Evolutionary conservation across 2,797 vertebrate species (phyloP).

Genomic region (Rhadinocentrus ornatus): DNA sequence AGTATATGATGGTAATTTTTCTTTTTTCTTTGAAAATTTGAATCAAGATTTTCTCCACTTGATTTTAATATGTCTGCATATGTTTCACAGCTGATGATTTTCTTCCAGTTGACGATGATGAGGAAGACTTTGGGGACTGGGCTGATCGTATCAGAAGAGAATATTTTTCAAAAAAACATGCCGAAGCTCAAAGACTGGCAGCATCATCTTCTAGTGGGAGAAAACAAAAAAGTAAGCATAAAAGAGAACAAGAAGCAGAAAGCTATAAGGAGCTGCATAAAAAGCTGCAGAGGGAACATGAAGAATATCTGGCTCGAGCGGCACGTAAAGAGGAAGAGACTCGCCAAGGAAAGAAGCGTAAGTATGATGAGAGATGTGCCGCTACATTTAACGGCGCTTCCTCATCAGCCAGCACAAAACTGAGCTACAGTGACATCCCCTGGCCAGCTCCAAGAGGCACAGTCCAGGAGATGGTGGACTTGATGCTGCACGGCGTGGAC

Average conservation of each 20-base stretch:
- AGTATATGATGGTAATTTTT: conserved; percentile 82
- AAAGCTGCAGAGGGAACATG: conserved; percentile 79
- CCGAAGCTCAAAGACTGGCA: conserved; percentile 71
- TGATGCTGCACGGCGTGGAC: conserved; percentile 85
- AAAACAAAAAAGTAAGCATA: conserved; percentile 41
- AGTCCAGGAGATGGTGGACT: conserved; percentile 85
- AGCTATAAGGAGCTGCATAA: conserved; percentile 62
- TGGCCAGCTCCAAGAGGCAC: conserved; percentile 86
- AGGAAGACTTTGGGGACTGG: conserved; percentile 85
- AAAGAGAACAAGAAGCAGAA: conserved; percentile 58
- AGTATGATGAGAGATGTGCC: conserved; percentile 79
- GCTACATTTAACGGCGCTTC: conserved; percentile 64
- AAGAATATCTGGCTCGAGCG: conserved; percentile 83
- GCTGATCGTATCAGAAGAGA: conserved; percentile 83
- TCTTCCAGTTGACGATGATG: conserved; percentile 73
- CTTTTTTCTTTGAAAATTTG: not conserved
- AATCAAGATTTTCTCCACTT: not conserved
- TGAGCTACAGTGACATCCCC: conserved; percentile 88
- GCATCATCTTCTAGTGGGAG: conserved; percentile 39
- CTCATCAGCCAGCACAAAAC: conserved; percentile 36
- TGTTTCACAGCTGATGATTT: conserved; percentile 80
- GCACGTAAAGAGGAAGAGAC: conserved; percentile 83
- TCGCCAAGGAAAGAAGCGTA: conserved; percentile 71
- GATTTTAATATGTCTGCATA: conserved; percentile 1
- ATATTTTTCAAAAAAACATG: conserved; percentile 79